Percentiles rank a stretch among this genome's conserved stretches.
These are phyloP conservation scores for Pseudomyrmex concolor DNA, from an alignment of 1,140 invertebrate genomes.

Conservation along the genomic window DNA sequence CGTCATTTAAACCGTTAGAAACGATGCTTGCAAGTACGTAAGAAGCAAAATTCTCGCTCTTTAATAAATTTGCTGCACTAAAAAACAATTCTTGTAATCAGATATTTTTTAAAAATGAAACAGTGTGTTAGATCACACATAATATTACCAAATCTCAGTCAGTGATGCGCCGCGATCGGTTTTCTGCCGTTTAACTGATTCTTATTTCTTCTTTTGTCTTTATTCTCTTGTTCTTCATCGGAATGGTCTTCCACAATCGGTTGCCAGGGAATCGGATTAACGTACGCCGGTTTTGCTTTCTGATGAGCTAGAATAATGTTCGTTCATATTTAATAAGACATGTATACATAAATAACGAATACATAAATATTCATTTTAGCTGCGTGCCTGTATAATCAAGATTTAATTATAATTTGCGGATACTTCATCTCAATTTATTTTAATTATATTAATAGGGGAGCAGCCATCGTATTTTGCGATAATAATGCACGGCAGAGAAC, in stretches of 20 bases:
- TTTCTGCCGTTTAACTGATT: conserved; percentile 54
- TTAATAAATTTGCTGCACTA: conserved; percentile 22
- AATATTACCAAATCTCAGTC: conserved; percentile 31
- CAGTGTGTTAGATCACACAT: not conserved
- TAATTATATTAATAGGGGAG: no score
- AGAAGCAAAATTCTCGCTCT: not conserved
- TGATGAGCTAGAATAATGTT: conserved; percentile 77
- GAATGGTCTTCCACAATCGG: conserved; percentile 66
- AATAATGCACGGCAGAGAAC: no score
- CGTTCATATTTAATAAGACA: not conserved
- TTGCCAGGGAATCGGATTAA: conserved; percentile 82
- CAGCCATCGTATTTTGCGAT: no score
- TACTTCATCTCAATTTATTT: no score
- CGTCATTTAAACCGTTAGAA: not conserved
- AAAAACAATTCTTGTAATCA: not conserved
- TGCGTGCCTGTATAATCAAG: no score
- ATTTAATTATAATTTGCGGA: no score
- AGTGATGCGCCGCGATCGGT: conserved; percentile 54
- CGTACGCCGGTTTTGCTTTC: conserved; percentile 79
- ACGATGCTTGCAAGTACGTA: not conserved
- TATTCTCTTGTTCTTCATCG: conserved; percentile 58
- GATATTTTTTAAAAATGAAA: not conserved
- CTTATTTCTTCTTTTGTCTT: conserved; percentile 29
- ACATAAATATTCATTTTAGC: no score
- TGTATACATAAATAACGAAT: not conserved